Evolutionary conservation across 1,140 invertebrate genomes (phyloP), one percentile per base, ranked within the genome.

Genomic region (Calephelis virginiensis): DNA sequence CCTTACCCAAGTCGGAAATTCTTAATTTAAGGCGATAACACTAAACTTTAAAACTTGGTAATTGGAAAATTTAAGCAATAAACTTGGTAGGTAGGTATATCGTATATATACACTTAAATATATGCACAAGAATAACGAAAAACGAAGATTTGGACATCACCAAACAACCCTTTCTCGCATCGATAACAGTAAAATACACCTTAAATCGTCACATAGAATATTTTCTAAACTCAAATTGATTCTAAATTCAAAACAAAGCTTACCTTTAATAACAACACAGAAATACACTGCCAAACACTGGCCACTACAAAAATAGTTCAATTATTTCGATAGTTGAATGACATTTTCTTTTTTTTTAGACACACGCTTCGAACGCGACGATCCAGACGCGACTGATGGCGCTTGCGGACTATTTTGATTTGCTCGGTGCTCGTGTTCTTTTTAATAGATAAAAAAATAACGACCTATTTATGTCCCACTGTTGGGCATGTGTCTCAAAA

Each of bases 221-320:
- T 59, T 38, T 59, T 59, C 56, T n/a, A 38, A 38, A 59, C 7
- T n/a, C 40, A 43, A 43, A 43, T 43, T 59, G 37, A n/a, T 59
- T 59, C 56, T 12, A 59, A 59, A 40, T 59, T 59, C 12, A 38
- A 40, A 59, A 59, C 37, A 40, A 8, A 59, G 56, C 56, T 59
- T 59, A 59, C 56, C 56, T 59, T 43, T 59, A 38, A 59, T 38
- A 59, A 59, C 12, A n/a, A 40, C 56, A 59, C 53, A 56, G 11
- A 40, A 38, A 8, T 40, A 40, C 12, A 59, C 37, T 37, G 53
- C 53, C 53, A 59, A 28, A 38, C 53, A 59, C 53, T 59, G 53
- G 53, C 53, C 53, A 59, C 53, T 59, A 37, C 37, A 37, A 59
- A 59, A 59, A 59, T 59, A 59, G 53, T 59, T 59, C 53, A 59